Evolutionary conservation across 2,888 invertebrate species (phyloP), one percentile per base, ranked within the genome.

Genomic region (Limnephilus marmoratus): DNA sequence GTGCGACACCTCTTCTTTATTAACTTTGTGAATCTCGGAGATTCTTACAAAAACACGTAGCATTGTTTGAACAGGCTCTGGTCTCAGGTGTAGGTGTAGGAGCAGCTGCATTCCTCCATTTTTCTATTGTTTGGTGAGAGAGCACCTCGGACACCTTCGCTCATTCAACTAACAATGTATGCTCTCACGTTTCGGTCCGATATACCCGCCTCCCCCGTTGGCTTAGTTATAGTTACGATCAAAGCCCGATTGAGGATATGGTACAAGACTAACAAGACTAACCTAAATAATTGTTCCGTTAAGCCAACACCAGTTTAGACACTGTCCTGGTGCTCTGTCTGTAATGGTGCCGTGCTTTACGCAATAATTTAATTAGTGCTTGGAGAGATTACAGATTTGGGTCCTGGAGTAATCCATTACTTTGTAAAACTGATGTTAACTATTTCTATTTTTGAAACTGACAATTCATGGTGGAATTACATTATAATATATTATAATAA

Each of bases 21-120:
- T 90, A 53, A 85, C 90, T 41, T 29, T 68, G 90, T 41, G 90
- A 83, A 90, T 90, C 92, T 82, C 45, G 81, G 92, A 92, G 92
- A 90, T 90, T 90, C 92, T 89, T 80, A 68, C 88, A 91, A 91
- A 89, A 81, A 91, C 92, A 91, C 92, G 92, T 53, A 85, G 82
- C 93, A 92, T 91, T 93, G 92, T 92, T 93, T 93, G 92, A 85
- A 80, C 92, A 15, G 89, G 91, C 89, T 81, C 49, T 86, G 88
- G 91, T 89, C 89, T 81, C 49, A 81, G 88, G 91, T 89, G 91
- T 82, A 93, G 91, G 92, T 93, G 93, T 92, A 92, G 93, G 81
- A 81, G 31, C 81, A 83, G 90, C 89, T 93, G 41, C 90, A 81
- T 89, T 91, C 91, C 92, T 93, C 85, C 91, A 85, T 92, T 92